These are phyloP conservation scores for Pycnomerus fuliginosus DNA, from an alignment of 2,888 invertebrate genomes.

Conservation along the genomic window DNA sequence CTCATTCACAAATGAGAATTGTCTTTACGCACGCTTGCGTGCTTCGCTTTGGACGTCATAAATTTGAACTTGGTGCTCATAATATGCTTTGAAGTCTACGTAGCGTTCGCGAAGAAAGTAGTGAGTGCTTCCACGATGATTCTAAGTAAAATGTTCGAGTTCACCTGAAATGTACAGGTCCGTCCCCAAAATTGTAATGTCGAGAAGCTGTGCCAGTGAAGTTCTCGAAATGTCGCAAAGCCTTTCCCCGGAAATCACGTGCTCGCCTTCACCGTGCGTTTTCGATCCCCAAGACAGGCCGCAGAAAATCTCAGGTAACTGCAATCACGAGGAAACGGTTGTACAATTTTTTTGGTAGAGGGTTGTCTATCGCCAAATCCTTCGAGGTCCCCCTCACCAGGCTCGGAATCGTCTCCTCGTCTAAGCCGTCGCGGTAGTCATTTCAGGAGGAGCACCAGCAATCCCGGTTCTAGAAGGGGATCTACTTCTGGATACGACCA, in stretches of 20 bases:
- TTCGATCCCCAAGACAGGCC: slow-evolving; percentile 36
- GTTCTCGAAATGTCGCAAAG: background rate
- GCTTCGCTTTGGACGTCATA: slow-evolving; percentile 30
- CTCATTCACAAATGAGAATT: slow-evolving; percentile 31
- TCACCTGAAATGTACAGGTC: too few species aligned
- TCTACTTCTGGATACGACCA: slow-evolving; percentile 66
- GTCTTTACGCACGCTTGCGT: slow-evolving; percentile 34
- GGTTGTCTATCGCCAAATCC: slow-evolving; percentile 32
- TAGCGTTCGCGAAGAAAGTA: slow-evolving; percentile 28
- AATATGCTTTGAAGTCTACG: slow-evolving; percentile 22
- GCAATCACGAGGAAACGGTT: too few species aligned
- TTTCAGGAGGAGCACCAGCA: slow-evolving; percentile 39
- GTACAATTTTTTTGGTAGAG: slow-evolving; percentile 13
- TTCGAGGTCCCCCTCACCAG: slow-evolving; percentile 40
- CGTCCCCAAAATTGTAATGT: slow-evolving; percentile 38
- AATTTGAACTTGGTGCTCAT: slow-evolving; percentile 35
- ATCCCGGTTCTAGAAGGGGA: slow-evolving; percentile 39
- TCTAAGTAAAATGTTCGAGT: too few species aligned
- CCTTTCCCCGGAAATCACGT: slow-evolving; percentile 47
- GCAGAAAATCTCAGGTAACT: slow-evolving; percentile 17
- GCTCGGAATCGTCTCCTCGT: slow-evolving; percentile 34
- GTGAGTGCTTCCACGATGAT: slow-evolving; percentile 22
- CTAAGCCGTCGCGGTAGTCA: slow-evolving; percentile 38
- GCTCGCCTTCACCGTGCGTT: slow-evolving; percentile 49
- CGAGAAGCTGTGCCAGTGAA: slow-evolving; percentile 15